phyloP scores from a whole-genome alignment of 2,113 vertebrate genomes.

The Oceanites oceanicus region DNA sequence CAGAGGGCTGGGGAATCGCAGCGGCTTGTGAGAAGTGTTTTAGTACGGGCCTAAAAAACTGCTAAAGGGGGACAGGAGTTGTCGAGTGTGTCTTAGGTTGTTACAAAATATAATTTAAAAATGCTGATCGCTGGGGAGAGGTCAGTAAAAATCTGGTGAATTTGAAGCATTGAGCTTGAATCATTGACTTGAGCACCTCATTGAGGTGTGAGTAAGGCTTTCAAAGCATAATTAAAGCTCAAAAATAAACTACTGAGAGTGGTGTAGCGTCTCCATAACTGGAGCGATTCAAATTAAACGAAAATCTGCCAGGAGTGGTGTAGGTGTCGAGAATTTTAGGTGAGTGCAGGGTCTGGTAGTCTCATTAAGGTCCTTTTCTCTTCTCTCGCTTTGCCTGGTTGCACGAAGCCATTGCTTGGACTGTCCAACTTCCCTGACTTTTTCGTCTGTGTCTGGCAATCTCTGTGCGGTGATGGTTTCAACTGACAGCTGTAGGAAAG shows the following conservation, averaged over 20 bases:
- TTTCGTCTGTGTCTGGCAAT: not conserved
- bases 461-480: not conserved
- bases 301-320: not conserved
- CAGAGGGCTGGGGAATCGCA: accelerated
- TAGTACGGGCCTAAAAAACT: accelerated
- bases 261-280: not conserved
- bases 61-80: no score
- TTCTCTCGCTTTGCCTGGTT: no score
- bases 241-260: not conserved
- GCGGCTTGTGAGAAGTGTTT: accelerated
- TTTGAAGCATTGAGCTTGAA: not conserved
- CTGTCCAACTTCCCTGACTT: not conserved
- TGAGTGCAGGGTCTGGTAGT: accelerated
- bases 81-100: no score
- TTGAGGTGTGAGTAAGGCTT: not conserved
- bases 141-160: not conserved
- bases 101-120: not conserved
- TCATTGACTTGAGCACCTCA: no score
- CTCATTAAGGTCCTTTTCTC: accelerated
- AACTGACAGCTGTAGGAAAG: not conserved
- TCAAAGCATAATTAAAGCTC: not conserved
- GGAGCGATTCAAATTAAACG: accelerated
- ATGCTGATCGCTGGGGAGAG: accelerated
- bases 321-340: not conserved
- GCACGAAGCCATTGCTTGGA: not conserved